Base-by-base conservation (phyloP, 2,797 vertebrate genomes). In the Apodemus agrarius region DNA sequence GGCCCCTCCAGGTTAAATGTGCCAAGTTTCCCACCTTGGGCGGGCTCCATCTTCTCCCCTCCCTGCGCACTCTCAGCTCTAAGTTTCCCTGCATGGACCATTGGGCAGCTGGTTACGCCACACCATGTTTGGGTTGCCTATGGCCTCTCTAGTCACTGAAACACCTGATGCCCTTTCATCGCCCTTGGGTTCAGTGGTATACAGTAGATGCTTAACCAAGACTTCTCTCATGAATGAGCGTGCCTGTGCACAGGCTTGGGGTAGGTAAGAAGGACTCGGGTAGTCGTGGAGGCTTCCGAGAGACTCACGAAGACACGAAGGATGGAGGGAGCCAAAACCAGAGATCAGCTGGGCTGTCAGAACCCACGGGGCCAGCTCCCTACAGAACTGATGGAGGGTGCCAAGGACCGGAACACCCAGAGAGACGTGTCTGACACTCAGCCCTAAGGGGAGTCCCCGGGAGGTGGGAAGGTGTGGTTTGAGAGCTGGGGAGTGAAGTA, bases 251-350 rank as follows among this genome's bases (percentile, higher is more conserved):
- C 12, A 63, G 40, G 29, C 16, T 4, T 85, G 67, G 57, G 91
- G 59, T 78, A 90, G 65, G 74, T 11, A 80, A 89, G 86, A 87
- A 79, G 40, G 8, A 31, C 57, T 82, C 49, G 40, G 40, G 24
- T 8, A 92, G 49, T 92, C 85, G 79, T 61, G 37, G 90, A 86
- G 75, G 84, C 89, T 92, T 94, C 46, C 14, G 92, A 69, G 93
- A 90, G 59, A 91, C 21, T 74, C 37, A 75, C 65, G 24, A 31
- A 75, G 75, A 29, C 43, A 76, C 40, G 61, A 95, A 86, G 89
- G 74, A 80, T 65, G 46, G 31, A 79, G 59, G 52, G 4, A 4
- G 57, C 63, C 67, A 82, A 82, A 46, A 67, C 52, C 6, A 61
- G 82, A 65, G 54, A 37, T 61, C 34, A 72, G 54, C 61, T 89